Evolutionary conservation across 2,888 invertebrate species (phyloP).

Genomic region (Pinctada fucata): DNA sequence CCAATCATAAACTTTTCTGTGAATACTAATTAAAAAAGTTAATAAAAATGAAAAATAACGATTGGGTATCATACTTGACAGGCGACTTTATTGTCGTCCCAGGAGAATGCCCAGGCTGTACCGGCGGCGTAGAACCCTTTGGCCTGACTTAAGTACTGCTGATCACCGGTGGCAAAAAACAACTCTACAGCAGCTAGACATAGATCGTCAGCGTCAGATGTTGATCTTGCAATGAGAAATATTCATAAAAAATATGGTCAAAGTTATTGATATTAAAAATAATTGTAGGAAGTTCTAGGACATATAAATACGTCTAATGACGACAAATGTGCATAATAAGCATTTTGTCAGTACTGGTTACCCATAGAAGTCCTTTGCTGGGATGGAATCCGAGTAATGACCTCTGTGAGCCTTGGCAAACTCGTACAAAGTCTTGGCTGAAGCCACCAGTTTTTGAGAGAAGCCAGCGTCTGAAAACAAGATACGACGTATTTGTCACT

Average conservation of each 20-base stretch:
- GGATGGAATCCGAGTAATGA: slow-evolving; percentile 46
- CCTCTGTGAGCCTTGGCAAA: slow-evolving; percentile 51
- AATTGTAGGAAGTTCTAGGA: too few species aligned
- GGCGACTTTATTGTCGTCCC: slow-evolving; percentile 62
- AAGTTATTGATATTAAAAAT: too few species aligned
- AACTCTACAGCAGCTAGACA: slow-evolving; percentile 66
- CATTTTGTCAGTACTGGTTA: not conserved
- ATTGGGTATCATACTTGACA: slow-evolving; percentile 5
- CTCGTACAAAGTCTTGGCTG: slow-evolving; percentile 48
- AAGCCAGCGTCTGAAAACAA: slow-evolving; percentile 52
- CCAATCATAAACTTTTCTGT: too few species aligned
- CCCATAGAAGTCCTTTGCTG: slow-evolving; percentile 21
- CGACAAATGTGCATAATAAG: too few species aligned
- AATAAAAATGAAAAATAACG: too few species aligned
- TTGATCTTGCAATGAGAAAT: slow-evolving; percentile 46
- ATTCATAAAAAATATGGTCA: too few species aligned
- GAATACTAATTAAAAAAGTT: too few species aligned
- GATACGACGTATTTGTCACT: not conserved
- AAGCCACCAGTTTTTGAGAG: slow-evolving; percentile 47
- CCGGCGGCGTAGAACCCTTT: slow-evolving; percentile 52
- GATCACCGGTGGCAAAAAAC: slow-evolving; percentile 64
- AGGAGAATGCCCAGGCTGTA: slow-evolving; percentile 62
- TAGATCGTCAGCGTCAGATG: slow-evolving; percentile 65
- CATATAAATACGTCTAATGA: too few species aligned
- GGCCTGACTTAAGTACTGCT: slow-evolving; percentile 62